phyloP scores from a whole-genome alignment of 2,888 invertebrate genomes.

The Epinotia ramella region DNA sequence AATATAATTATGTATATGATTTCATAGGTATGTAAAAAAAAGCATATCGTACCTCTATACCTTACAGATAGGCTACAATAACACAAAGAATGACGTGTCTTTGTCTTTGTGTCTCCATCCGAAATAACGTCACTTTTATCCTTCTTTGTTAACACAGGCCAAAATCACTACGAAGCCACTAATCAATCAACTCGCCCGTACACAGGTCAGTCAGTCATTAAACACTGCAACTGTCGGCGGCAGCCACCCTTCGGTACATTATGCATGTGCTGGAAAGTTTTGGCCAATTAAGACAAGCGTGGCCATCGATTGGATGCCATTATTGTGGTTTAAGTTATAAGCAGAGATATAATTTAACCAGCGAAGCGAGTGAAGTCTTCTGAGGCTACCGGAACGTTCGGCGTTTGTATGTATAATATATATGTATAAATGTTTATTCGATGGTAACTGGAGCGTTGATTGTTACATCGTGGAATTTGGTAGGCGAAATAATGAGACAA shows the following conservation, averaged over 20 bases:
- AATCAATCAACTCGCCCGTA: slow-evolving; percentile 14
- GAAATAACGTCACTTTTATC: not conserved
- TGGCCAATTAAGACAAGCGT: slow-evolving; percentile 44
- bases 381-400: too few species aligned
- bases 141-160: not conserved
- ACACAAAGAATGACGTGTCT: too few species aligned
- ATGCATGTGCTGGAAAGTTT: slow-evolving; percentile 43
- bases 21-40: too few species aligned
- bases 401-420: too few species aligned
- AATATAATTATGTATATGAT: too few species aligned
- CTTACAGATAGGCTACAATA: too few species aligned
- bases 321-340: slow-evolving; percentile 24
- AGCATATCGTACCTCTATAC: too few species aligned
- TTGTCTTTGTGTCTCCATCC: too few species aligned
- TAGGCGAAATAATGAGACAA: too few species aligned
- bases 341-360: not conserved
- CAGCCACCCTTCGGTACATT: slow-evolving; percentile 36
- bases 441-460: too few species aligned
- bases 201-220: slow-evolving; percentile 38
- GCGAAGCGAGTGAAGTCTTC: not conserved
- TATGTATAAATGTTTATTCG: too few species aligned
- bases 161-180: slow-evolving; percentile 32
- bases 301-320: slow-evolving; percentile 41
- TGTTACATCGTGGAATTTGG: too few species aligned
- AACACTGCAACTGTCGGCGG: slow-evolving; percentile 40